A percentile compares a stretch with the other conserved stretches of the same genome.
Evolutionary conservation across 2,113 vertebrate species (phyloP).

Genomic region (Chloroceryle aenea): DNA sequence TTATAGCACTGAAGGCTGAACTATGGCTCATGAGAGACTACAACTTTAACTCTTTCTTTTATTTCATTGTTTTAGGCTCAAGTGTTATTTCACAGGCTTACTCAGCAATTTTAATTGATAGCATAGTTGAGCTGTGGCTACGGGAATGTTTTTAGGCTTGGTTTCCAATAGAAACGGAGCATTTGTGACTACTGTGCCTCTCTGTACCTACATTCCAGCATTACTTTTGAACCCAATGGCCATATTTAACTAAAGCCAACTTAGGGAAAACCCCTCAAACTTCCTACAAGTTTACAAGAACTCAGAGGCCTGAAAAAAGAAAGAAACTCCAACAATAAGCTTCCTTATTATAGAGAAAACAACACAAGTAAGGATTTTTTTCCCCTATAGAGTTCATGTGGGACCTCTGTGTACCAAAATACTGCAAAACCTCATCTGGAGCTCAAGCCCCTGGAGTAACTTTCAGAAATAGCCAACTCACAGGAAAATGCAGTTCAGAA

Average conservation of each 20-base stretch:
- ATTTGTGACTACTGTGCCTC: neutral
- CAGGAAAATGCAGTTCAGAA: neutral
- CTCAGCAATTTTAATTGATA: neutral
- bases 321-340: neutral
- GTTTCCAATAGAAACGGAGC: constrained; percentile 7
- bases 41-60: constrained; percentile 21
- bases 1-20: constrained; percentile 12
- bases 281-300: neutral
- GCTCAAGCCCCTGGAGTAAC: neutral
- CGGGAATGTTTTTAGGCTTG: neutral
- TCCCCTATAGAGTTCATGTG: accelerated
- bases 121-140: neutral
- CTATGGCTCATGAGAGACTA: neutral
- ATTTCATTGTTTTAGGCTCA: neutral
- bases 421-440: neutral
- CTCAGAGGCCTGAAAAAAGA: neutral
- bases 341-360: neutral
- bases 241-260: neutral
- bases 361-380: neutral
- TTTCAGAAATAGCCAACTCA: neutral
- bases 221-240: neutral
- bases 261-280: neutral
- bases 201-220: neutral
- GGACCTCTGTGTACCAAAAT: neutral
- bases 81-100: neutral